A percentile compares a stretch with the other conserved stretches of the same genome.
Conservation (phyloP, 2,797 vertebrate genomes). For the Meda fulgida region DNA sequence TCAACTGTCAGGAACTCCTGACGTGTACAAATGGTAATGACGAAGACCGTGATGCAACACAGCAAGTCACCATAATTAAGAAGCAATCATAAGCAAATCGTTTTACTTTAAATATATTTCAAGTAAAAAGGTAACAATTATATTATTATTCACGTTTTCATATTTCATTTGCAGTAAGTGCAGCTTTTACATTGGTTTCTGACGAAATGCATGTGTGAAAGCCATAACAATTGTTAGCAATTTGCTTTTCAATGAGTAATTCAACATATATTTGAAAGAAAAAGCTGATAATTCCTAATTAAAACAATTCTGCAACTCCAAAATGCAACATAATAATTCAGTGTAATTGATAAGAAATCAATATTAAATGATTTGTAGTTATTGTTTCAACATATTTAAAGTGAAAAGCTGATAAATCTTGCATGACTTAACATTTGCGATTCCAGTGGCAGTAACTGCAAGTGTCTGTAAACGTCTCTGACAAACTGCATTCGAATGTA, state of each 20-base stretch:
- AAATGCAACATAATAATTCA: background rate
- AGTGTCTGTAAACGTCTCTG: background rate
- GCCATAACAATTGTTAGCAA: background rate
- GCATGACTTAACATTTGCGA: background rate
- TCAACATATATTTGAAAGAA: background rate
- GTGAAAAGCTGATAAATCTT: slow-evolving; percentile 6
- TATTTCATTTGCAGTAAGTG: background rate
- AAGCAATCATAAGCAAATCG: background rate
- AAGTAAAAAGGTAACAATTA: background rate
- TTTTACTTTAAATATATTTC: background rate
- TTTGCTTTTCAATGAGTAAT: background rate
- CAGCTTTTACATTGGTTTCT: background rate
- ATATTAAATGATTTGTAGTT: background rate
- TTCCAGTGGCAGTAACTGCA: background rate
- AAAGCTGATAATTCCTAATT: background rate
- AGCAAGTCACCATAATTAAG: background rate
- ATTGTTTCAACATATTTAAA: background rate
- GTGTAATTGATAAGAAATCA: background rate
- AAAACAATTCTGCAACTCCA: background rate
- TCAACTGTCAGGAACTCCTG: background rate
- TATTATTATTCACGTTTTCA: background rate
- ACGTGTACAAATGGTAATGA: background rate
- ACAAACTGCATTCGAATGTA: background rate
- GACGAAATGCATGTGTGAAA: background rate
- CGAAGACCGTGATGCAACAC: background rate